phyloP scores from a whole-genome alignment of 1,140 invertebrate genomes.

The Ceratina australensis region DNA sequence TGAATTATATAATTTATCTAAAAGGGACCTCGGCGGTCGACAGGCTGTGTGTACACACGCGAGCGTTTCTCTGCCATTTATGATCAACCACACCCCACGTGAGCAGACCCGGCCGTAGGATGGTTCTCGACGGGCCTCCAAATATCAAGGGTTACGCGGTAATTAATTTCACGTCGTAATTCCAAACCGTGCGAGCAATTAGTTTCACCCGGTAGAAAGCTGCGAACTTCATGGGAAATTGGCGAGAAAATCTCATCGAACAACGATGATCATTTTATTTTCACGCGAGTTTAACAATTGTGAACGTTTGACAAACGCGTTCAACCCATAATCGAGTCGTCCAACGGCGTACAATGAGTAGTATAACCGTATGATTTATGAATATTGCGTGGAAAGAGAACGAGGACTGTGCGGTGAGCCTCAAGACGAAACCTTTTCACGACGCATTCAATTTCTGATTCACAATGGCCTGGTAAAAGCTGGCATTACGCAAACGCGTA shows the following conservation, averaged over 20 bases:
- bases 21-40: background rate
- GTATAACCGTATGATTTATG: constrained; percentile 6
- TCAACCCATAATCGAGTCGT: background rate
- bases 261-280: background rate
- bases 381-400: constrained; percentile 5
- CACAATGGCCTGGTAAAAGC: constrained; percentile 17
- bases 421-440: constrained; percentile 19
- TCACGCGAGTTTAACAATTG: background rate
- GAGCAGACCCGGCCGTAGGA: background rate
- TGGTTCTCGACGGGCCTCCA: background rate
- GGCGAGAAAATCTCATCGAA: background rate
- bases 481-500: constrained; percentile 2
- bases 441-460: constrained; percentile 11
- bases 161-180: constrained; percentile 34
- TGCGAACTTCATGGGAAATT: background rate
- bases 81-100: constrained; percentile 20
- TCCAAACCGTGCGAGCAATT: constrained; percentile 19
- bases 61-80: background rate
- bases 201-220: background rate
- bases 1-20: background rate
- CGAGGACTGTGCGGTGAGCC: background rate
- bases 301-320: background rate
- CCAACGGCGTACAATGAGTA: background rate
- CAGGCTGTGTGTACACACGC: background rate
- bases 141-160: constrained; percentile 36